phyloP scores from a whole-genome alignment of 2,888 invertebrate species.

The Phania funesta region DNA sequence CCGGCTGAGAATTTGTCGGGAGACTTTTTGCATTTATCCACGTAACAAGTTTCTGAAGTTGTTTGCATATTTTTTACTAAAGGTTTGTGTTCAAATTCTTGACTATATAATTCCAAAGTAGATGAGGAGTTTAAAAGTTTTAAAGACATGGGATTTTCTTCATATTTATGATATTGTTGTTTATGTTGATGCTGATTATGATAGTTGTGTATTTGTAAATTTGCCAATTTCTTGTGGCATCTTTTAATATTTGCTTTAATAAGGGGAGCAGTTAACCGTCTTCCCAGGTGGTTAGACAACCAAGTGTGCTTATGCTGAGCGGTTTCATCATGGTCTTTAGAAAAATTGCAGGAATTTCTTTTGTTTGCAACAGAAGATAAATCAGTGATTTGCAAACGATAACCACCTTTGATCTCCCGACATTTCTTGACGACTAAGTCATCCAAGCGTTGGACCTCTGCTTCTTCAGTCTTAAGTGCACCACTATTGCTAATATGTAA shows the following conservation, averaged over 20 bases:
- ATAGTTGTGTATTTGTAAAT: slow-evolving; percentile 64
- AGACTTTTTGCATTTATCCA: slow-evolving; percentile 53
- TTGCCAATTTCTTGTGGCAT: slow-evolving; percentile 71
- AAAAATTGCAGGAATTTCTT: slow-evolving; percentile 31
- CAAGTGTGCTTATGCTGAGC: slow-evolving; percentile 27
- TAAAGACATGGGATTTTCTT: slow-evolving; percentile 46
- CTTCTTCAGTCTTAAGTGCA: slow-evolving; percentile 50
- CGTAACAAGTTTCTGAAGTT: slow-evolving; percentile 11
- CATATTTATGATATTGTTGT: neutral
- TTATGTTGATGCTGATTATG: neutral
- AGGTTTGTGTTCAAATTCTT: slow-evolving; percentile 52
- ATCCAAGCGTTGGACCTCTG: slow-evolving; percentile 21
- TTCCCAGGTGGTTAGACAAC: slow-evolving; percentile 70
- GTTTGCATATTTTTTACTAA: slow-evolving; percentile 50
- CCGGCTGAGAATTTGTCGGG: slow-evolving; percentile 44
- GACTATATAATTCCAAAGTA: slow-evolving; percentile 64
- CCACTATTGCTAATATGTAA: slow-evolving; percentile 25
- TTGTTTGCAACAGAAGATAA: slow-evolving; percentile 23
- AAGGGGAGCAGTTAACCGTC: slow-evolving; percentile 71
- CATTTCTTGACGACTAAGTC: slow-evolving; percentile 39
- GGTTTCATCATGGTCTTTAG: neutral
- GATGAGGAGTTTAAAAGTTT: slow-evolving; percentile 66
- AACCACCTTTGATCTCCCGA: slow-evolving; percentile 47
- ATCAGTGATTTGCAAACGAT: slow-evolving; percentile 20
- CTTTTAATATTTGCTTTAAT: slow-evolving; percentile 71